Percentiles rank a stretch among this genome's conserved stretches.
Conservation (phyloP, 2,888 invertebrate genomes). For the Glomeris marginata region DNA sequence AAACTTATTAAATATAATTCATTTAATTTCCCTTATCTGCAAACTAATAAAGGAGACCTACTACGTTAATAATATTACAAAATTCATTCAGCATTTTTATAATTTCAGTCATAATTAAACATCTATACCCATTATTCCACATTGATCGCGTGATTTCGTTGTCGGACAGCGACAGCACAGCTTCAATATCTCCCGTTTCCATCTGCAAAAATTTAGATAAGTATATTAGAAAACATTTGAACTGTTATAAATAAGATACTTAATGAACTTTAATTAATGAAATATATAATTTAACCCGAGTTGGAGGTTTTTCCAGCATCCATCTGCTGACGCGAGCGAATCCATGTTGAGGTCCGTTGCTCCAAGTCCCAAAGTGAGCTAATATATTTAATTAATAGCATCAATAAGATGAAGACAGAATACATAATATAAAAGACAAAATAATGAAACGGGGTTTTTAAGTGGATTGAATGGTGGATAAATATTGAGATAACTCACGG, state of each 20-base stretch:
- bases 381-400: slow-evolving; percentile 23
- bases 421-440: no score
- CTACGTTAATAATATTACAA: no score
- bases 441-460: no score
- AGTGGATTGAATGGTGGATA: no score
- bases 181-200: slow-evolving; percentile 81
- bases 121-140: slow-evolving; percentile 87
- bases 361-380: slow-evolving; percentile 95
- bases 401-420: neutral
- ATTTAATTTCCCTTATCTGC: neutral
- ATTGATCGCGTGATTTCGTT: slow-evolving; percentile 80
- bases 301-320: slow-evolving; percentile 78
- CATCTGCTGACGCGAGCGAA: slow-evolving; percentile 87
- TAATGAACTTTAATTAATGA: slow-evolving; percentile 4
- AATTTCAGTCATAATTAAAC: slow-evolving; percentile 19
- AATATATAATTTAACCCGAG: slow-evolving; percentile 44
- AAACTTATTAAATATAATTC: neutral
- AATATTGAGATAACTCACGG: slow-evolving; percentile 71
- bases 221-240: neutral
- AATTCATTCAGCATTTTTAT: neutral
- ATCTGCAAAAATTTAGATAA: slow-evolving; percentile 27
- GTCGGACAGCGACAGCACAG: slow-evolving; percentile 80
- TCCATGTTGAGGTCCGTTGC: slow-evolving; percentile 88
- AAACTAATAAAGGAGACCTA: no score
- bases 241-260: neutral